Base-by-base conservation (phyloP, 2,888 invertebrate species). In the Eudasyphora cyanicolor region DNA sequence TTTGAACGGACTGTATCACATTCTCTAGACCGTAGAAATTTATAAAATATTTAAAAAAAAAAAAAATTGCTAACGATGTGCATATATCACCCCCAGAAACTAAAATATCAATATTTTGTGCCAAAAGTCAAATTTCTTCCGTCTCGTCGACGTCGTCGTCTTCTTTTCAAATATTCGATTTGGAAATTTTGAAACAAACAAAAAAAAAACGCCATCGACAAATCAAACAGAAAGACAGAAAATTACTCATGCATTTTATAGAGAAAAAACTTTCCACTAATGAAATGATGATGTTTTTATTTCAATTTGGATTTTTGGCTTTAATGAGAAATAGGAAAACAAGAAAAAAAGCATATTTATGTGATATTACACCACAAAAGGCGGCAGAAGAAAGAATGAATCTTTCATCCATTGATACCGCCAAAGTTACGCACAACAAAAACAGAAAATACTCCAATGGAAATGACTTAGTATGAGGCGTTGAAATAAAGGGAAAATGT, bases 261-360 rank as follows among this genome's bases (percentile, higher is more conserved):
- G 21, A 45, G 29, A 70, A 77, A 49, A 19, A n/a, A n/a, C n/a
- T 35, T 77, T 77, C 60, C 77, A 77, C 21, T 70, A 45, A 12
- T 19, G 32, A 32, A 32, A 32, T 32, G 19, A 6, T 54, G 54
- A 21, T 54, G 12, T 54, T 14, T 5, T 49, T 49, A 5, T 49
- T 49, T 14, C 19, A 7, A 7, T 38, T 38, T 38, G 10, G 5
- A 38, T 49, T 49, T 49, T 17, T 17, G n/a, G 1, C 8, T 17
- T 54, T 54, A 24, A 21, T 6, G 49, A 49, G 19, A 19, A 49
- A 17, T 17, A 45, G 12, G 12, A 45, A 51, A 51, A 6, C 4
- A 32, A 32, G 8, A 32, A 32, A 32, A 32, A 32, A 32, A 32
- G 5, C 4, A 54, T 54, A 54, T 54, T 54, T 54, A 60, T 60